Evolutionary conservation across 2,113 vertebrate genomes (phyloP).

Genomic region (Mellivora capensis): DNA sequence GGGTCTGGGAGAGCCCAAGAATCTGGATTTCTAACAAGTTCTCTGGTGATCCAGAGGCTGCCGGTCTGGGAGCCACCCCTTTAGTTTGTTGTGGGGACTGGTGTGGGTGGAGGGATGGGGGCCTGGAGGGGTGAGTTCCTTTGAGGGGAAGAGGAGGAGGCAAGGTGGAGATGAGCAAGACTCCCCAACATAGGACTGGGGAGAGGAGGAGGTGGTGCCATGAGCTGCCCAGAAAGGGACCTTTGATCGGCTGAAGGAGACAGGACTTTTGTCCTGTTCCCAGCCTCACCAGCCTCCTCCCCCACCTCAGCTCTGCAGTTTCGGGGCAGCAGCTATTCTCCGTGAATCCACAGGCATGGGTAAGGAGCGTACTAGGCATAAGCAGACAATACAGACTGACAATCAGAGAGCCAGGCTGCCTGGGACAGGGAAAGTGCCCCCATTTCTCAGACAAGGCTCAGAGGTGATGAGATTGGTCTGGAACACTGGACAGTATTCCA

Average conservation of each 20-base stretch:
- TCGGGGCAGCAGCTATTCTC: neutral
- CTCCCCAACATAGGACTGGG: neutral
- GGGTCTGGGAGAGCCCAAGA: neutral
- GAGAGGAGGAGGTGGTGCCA: neutral
- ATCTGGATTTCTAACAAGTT: neutral
- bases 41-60: neutral
- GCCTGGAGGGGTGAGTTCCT: neutral
- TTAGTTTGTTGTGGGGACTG: neutral
- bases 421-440: too few species aligned
- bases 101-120: neutral
- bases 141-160: neutral
- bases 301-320: neutral
- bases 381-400: neutral
- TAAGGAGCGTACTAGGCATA: neutral
- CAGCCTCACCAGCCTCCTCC: neutral
- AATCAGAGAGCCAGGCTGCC: neutral
- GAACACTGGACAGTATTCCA: neutral
- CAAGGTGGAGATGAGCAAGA: neutral
- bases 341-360: neutral
- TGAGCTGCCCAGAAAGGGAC: neutral
- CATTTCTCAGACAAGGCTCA: neutral
- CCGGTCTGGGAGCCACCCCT: neutral
- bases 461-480: neutral
- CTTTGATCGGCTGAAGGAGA: neutral
- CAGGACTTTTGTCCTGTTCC: neutral